Percentiles rank a stretch among this genome's conserved stretches.
phyloP scores from a whole-genome alignment of 2,113 vertebrate genomes.

The Corythornis cristatus region DNA sequence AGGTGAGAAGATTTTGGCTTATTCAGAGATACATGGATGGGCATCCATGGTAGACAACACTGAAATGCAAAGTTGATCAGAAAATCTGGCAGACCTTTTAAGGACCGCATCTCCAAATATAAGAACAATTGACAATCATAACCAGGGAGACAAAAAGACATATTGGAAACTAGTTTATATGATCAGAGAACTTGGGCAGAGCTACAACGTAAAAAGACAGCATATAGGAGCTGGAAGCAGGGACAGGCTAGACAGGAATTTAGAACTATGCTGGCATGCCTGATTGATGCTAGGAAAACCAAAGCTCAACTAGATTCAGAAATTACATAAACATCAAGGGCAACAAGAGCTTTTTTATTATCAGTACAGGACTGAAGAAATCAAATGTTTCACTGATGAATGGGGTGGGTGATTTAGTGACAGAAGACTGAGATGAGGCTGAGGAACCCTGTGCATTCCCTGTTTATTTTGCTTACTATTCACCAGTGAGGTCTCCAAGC shows the following conservation, averaged over 20 bases:
- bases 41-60: not conserved
- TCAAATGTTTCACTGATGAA: not conserved
- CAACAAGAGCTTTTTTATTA: not conserved
- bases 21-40: not conserved
- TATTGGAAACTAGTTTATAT: not conserved
- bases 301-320: not conserved
- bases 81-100: not conserved
- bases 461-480: not conserved
- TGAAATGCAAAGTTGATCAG: not conserved
- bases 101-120: not conserved
- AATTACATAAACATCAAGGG: not conserved
- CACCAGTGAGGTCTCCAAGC: not conserved
- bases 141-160: not conserved
- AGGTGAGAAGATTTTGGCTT: not conserved
- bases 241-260: not conserved
- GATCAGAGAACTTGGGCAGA: not conserved
- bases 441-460: not conserved
- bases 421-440: not conserved
- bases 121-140: not conserved
- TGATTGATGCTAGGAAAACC: not conserved
- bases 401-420: not conserved
- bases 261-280: not conserved
- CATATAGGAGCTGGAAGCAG: not conserved
- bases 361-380: not conserved
- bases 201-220: not conserved